Base-by-base conservation (phyloP, 1,140 invertebrate genomes). In the Pachypeltis micranthus region DNA sequence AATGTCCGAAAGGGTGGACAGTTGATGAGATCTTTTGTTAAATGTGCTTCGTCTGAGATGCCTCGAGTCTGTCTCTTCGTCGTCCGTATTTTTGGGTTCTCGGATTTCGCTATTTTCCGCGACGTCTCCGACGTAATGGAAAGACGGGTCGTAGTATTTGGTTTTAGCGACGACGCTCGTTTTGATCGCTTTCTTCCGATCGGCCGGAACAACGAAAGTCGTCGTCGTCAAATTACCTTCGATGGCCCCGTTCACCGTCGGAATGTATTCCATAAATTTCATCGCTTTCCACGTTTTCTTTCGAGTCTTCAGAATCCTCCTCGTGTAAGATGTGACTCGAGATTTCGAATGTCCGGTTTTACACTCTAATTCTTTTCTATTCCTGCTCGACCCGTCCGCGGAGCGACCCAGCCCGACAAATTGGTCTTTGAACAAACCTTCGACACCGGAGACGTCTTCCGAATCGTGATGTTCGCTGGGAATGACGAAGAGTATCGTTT, bases 401-500 rank as follows among this genome's bases (percentile, higher is more conserved):
- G 7, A 10, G 4, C 47, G 12, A 4, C 23, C 47, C 23, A 51
- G 21, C 23, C 3, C 47, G 4, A 10, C 3, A 10, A 51, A 4
- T 10, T 51, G 23, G 4, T 51, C 47, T 21, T 51, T 51, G 19
- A 51, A 51, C 10, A 51, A 21, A 56, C 56, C 27, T 1, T 55
- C 25, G 10, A 10, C 10, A 4, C 51, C 51, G 19, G 29, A 31
- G 3, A 59, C 24, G n/a, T 59, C 57, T 2, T 59, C 29, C 1
- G 57, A 16, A 2, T n/a, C 57, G 4, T 26, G 31, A 59, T 59
- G 57, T n/a, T 16, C 12, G 28, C 24, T 59, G 7, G 57, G 57
- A 31, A 59, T 31, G 26, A 59, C 24, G 4, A 59, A 59, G n/a
- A 59, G 16, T 31, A n/a, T 59, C 25, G 57, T 59, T 16, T n/a